Base-by-base conservation (phyloP, 2,888 invertebrate species). In the Amphipoea lucens region DNA sequence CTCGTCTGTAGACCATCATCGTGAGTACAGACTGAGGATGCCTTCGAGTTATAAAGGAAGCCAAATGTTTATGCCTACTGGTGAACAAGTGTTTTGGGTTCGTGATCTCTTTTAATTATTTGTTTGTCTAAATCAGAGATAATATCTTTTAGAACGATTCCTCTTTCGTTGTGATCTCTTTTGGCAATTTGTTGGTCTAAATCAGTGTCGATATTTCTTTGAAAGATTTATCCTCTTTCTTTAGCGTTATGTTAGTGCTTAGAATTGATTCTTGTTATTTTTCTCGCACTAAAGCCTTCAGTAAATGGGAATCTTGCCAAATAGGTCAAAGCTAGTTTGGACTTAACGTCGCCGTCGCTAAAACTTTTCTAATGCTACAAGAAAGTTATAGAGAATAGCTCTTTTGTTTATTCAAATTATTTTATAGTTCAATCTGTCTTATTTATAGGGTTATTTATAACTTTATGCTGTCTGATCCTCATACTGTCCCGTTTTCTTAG, bases 41-140 rank as follows among this genome's bases (percentile, higher is more conserved):
- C 96, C 96, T 5, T 84, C 90, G 0, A 89, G 77, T 83, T 96
- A 96, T 76, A 92, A 89, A 48, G 96, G 96, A 12, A 97, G 96
- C 87, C 88, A 95, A 86, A 95, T 96, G 95, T 92, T 68, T 74
- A 96, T 96, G 96, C 94, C 95, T 4, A 94, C 94, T 0, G 96
- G 96, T 79, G 95, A 96, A 87, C 94, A 91, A 45, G 84, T 97
- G 65, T 97, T 92, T 92, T 96, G 96, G 96, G 96, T 97, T 92
- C 72, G 96, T 79, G 94, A 94, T 73, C 9, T 84, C 54, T 80
- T 80, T 84, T 20, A n/a, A 66, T 80, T 17, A 66, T 36, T 36
- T 57, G 0, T 20, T 14, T 20, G 57, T 51, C 5, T 14, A 45
- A 11, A 82, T 48, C 23, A 57, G 23, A n/a, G 0, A 23, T 0